phyloP scores from a whole-genome alignment of 2,888 invertebrate species.

The Melanotus villosus region DNA sequence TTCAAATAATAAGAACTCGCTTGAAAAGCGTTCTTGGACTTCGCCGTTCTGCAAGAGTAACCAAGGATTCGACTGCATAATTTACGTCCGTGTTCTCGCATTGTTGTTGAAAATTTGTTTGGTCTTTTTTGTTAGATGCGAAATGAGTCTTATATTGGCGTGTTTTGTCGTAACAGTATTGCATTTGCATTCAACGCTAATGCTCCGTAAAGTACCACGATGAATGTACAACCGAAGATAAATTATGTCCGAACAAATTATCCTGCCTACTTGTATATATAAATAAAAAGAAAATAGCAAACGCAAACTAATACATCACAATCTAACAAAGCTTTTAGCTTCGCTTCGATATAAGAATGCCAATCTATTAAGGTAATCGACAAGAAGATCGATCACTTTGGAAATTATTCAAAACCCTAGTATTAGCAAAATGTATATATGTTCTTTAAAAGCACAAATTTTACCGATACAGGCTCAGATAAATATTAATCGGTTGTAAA shows the following conservation, averaged over 20 bases:
- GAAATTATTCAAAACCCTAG: no score
- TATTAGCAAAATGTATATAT: no score
- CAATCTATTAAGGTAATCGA: slow-evolving; percentile 8
- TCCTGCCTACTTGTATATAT: not conserved
- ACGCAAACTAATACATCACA: slow-evolving; percentile 7
- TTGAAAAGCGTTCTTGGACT: slow-evolving; percentile 6
- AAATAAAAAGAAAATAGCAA: slow-evolving; percentile 3
- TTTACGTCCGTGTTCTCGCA: slow-evolving; percentile 4
- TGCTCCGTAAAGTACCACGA: not conserved
- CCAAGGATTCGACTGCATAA: slow-evolving; percentile 31
- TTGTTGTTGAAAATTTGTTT: slow-evolving; percentile 1
- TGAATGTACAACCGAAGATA: not conserved
- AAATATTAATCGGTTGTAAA: no score
- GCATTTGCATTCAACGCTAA: not conserved
- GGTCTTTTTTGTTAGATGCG: not conserved
- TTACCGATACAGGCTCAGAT: no score
- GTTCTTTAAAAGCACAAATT: no score
- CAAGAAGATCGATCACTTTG: slow-evolving; percentile 1
- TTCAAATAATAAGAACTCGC: slow-evolving; percentile 27
- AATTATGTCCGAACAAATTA: slow-evolving; percentile 15
- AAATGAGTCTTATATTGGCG: not conserved
- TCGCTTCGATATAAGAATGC: not conserved
- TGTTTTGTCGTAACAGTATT: not conserved
- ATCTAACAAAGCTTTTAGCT: slow-evolving; percentile 7
- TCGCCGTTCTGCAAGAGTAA: slow-evolving; percentile 37